Evolutionary conservation across 2,113 vertebrate genomes (phyloP).

Genomic region (Ailurus styani): DNA sequence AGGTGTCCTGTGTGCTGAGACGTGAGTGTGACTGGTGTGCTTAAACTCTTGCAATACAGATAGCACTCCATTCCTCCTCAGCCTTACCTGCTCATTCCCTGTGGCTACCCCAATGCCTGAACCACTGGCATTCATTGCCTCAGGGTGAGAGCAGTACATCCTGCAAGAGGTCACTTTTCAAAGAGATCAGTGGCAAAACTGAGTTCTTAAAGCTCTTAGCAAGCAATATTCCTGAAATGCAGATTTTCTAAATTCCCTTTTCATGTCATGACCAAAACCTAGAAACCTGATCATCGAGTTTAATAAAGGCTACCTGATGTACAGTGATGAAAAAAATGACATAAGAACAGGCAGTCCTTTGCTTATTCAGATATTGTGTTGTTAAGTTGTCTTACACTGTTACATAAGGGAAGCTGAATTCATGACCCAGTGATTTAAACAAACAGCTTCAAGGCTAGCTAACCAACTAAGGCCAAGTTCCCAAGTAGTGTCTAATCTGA

Average conservation of each 20-base stretch:
- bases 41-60: accelerated
- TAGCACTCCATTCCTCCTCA: neutral
- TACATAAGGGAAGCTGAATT: neutral
- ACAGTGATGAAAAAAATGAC: neutral
- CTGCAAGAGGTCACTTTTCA: neutral
- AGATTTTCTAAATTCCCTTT: neutral
- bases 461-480: neutral
- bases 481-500: neutral
- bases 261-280: neutral
- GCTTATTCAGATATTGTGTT: neutral
- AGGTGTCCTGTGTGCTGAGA: neutral
- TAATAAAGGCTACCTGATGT: neutral
- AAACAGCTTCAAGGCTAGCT: neutral
- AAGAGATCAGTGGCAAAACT: neutral
- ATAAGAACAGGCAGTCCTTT: neutral
- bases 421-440: neutral
- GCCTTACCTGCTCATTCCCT: too few species aligned
- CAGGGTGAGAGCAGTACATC: too few species aligned
- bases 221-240: neutral
- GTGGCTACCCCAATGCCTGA: too few species aligned
- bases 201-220: neutral
- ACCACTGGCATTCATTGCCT: neutral
- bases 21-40: neutral
- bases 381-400: neutral
- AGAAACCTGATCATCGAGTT: neutral